Base-by-base conservation (phyloP, 1,140 invertebrate genomes). In the Brachionus angularis region DNA sequence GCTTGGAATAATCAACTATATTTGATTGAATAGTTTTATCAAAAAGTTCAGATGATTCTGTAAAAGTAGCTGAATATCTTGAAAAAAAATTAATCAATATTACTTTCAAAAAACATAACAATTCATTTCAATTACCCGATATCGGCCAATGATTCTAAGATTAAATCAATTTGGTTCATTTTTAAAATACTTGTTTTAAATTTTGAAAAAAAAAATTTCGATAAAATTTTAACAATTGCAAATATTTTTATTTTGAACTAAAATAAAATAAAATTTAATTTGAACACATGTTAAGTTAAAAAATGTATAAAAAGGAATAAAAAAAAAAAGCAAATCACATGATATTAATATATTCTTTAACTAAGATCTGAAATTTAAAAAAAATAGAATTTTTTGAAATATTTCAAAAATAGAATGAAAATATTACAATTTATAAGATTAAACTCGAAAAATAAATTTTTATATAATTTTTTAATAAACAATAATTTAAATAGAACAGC, bases 91-190 rank as follows among this genome's bases (percentile, higher is more conserved):
- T 27, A 16, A 42, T 29, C 12, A 62, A 10, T 33, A 7, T 18
- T 7, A 42, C 21, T n/a, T 14, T 10, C 16, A 27, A 18, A 31
- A 55, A 55, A 18, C 25, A 7, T 31, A 16, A 16, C 10, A 16
- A 42, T 42, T 42, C 10, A 21, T n/a, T 14, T 23, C 12, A 16
- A 10, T 27, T 67, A 67, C 47, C 47, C 62, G 5, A 67, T 33
- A 21, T 67, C 47, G 21, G 18, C 47, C 21, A 67, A 47, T 14
- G 62, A 21, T 12, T 67, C 42, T 1, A 67, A 47, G 23, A 67
- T 46, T 14, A 67, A 21, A 7, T 67, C 62, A 29, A 46, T 42
- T 47, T 46, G 27, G 44, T 29, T 67, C 47, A 46, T 64, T n/a
- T 47, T n/a, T n/a, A n/a, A n/a, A n/a, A n/a, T n/a, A n/a, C n/a